Evolutionary conservation across 2,797 vertebrate genomes (phyloP).

Genomic region (Alectoris magna): DNA sequence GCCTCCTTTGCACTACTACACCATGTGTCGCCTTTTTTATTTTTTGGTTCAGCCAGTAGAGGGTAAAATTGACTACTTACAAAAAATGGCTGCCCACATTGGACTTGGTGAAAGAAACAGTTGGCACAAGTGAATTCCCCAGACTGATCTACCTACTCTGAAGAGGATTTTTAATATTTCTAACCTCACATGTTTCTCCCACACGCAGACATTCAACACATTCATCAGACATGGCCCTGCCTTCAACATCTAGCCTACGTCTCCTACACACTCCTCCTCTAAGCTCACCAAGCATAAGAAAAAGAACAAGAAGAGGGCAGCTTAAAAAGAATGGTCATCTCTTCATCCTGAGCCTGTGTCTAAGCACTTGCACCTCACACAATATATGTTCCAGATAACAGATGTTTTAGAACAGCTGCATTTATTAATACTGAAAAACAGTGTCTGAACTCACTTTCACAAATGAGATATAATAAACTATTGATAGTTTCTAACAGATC

Average conservation of each 20-base stretch:
- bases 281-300: background rate
- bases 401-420: background rate
- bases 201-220: background rate
- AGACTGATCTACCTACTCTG: background rate
- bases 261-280: background rate
- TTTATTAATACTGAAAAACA: background rate
- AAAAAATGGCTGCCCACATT: rapidly evolving
- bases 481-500: background rate
- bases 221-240: background rate
- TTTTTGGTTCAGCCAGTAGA: background rate
- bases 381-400: background rate
- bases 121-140: background rate
- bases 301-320: background rate
- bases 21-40: background rate
- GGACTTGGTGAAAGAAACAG: background rate
- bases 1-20: background rate
- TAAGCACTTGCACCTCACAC: background rate
- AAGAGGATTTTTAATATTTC: background rate
- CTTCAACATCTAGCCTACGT: slow-evolving; percentile 4
- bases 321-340: background rate
- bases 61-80: background rate
- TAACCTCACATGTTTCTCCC: background rate
- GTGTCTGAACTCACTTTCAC: background rate
- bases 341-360: background rate
- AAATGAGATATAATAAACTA: background rate